Base-by-base conservation (phyloP, 2,797 vertebrate genomes). In the Acestrorhynchus altus region DNA sequence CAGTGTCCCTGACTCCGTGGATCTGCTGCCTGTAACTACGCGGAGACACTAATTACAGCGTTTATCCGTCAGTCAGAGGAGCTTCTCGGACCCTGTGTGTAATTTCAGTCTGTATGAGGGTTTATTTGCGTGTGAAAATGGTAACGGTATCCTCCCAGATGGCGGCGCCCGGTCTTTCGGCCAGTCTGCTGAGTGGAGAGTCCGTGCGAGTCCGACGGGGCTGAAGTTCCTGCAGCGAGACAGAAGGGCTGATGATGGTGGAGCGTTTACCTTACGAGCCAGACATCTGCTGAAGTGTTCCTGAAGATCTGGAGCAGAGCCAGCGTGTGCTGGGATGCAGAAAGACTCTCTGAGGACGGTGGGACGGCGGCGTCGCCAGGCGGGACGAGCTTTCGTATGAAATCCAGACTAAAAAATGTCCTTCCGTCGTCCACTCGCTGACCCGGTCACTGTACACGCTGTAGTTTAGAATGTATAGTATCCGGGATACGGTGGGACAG, bases 241-340 rank as follows among this genome's bases (percentile, higher is more conserved):
- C 60, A 47, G 64, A 65, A 18, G n/a, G 0, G 44, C 56, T 7
- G 40, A 10, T 28, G 12, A 61, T 57, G 63, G 46, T 42, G 39
- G 75, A 76, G 59, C 59, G 46, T 85, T 81, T 80, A n/a, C 15
- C 42, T 20, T 40, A 59, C 63, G 60, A 24, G 26, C 24, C 13
- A 8, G 31, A 72, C 81, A 72, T 79, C 71, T 83, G 83, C 74
- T 77, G 16, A 79, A 81, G 76, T 68, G 13, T 77, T 84, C 39
- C 6, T 83, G 28, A 51, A 76, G 6, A 42, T 56, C 63, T 78
- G 75, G 69, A 72, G 15, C 52, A 9, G 59, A 72, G 71, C 69
- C 68, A 79, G 69, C 56, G 31, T 31, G 73, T 1, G 3, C 66
- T 22, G 52, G 51, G 26, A 52, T 42, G 54, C 52, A 81, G 81